Percentiles rank a stretch among this genome's conserved stretches.
Evolutionary conservation across 1,140 invertebrate genomes (phyloP).

Genomic region (Asbolus verrucosus): DNA sequence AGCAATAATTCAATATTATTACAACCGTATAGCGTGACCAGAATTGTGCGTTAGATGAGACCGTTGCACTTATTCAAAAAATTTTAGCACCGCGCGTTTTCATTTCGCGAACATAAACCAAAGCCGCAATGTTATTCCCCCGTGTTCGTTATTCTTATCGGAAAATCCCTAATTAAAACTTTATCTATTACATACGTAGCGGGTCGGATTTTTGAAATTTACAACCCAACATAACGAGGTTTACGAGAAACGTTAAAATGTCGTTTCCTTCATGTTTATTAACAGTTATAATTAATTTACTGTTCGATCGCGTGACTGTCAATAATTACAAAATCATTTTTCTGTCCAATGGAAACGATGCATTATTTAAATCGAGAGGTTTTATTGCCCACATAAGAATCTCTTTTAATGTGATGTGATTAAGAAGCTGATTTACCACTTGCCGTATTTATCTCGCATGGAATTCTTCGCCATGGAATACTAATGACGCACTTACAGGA

Average conservation of each 20-base stretch:
- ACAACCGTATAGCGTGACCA: not conserved
- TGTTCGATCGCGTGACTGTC: slow-evolving; percentile 20
- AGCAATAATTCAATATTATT: not conserved
- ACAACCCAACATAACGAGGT: slow-evolving; percentile 6
- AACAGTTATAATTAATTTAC: slow-evolving; percentile 34
- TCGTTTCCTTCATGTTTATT: slow-evolving; percentile 31
- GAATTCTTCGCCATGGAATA: too few relatives aligned
- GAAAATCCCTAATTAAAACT: slow-evolving; percentile 14
- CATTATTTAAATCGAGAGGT: not conserved
- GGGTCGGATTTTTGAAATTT: slow-evolving; percentile 15
- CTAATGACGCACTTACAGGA: not conserved
- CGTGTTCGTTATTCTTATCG: too few relatives aligned
- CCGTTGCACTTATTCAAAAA: not conserved
- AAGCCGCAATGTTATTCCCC: too few relatives aligned
- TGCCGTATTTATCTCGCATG: too few relatives aligned
- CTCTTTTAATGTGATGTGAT: not conserved
- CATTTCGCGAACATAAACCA: too few relatives aligned
- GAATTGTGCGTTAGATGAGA: too few relatives aligned
- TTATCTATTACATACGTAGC: too few relatives aligned
- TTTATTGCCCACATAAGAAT: not conserved
- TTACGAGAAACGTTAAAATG: slow-evolving; percentile 23
- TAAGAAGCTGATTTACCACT: not conserved
- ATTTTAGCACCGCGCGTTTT: too few relatives aligned
- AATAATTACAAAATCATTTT: slow-evolving; percentile 1
- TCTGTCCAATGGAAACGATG: not conserved